A percentile compares a stretch with the other conserved stretches of the same genome.
These are phyloP conservation scores for Phrynocephalus forsythii DNA, from an alignment of 2,797 vertebrate genomes.

Conservation along the genomic window DNA sequence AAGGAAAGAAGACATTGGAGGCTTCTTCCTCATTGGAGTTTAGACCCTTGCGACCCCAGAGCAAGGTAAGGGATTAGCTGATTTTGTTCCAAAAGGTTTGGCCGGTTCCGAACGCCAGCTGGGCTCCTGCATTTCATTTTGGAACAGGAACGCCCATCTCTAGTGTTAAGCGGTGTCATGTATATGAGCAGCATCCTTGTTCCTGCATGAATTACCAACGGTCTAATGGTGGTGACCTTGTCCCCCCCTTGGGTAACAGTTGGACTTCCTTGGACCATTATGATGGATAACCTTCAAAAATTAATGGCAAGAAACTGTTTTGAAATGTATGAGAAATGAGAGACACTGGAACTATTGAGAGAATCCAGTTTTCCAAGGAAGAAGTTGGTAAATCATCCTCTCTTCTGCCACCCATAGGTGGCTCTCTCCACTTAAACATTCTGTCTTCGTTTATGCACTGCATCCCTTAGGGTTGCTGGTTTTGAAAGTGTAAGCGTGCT, in stretches of 20 bases:
- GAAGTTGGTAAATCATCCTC: not conserved
- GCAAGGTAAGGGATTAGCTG: too few relatives aligned
- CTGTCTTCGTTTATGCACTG: not conserved
- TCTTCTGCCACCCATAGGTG: slow-evolving; percentile 23
- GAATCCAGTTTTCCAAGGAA: not conserved
- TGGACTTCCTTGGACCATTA: not conserved
- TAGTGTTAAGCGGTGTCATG: not conserved
- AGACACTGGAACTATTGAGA: not conserved
- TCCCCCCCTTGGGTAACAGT: not conserved
- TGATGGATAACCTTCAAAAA: not conserved
- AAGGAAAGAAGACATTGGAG: too few relatives aligned
- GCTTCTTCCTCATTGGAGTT: too few relatives aligned
- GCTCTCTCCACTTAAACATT: not conserved
- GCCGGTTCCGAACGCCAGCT: too few relatives aligned
- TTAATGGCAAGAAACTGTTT: not conserved
- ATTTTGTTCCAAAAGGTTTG: too few relatives aligned
- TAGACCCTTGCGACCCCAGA: too few relatives aligned
- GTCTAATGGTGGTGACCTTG: not conserved
- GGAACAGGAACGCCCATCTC: too few relatives aligned
- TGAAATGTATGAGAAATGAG: not conserved
- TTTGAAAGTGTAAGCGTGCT: not conserved
- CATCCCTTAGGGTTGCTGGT: not conserved
- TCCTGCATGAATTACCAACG: not conserved
- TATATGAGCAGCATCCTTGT: not conserved
- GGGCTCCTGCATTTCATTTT: too few relatives aligned